phyloP scores from a whole-genome alignment of 1,140 invertebrate genomes.

The Bombus impatiens region DNA sequence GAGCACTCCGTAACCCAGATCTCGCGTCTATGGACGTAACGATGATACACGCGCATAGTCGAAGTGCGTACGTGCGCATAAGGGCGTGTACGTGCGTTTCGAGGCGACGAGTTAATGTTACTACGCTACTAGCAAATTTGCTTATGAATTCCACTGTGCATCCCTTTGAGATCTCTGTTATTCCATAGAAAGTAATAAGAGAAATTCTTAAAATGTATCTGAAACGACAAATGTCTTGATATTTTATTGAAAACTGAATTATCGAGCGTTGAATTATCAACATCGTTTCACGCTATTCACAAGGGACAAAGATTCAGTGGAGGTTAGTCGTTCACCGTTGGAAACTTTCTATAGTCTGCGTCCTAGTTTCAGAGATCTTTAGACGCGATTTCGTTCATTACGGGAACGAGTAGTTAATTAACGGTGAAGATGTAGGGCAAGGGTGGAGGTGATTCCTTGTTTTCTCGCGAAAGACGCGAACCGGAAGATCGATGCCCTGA shows the following conservation, averaged over 20 bases:
- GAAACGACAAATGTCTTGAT: neutral
- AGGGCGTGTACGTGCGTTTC: constrained; percentile 7
- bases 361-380: constrained; percentile 13
- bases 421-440: neutral
- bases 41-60: neutral
- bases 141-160: neutral
- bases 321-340: constrained; percentile 8
- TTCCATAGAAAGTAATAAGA: neutral
- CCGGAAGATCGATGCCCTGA: constrained; percentile 18
- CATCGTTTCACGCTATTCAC: constrained; percentile 3
- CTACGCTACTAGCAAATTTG: constrained; percentile 11
- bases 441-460: neutral
- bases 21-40: neutral
- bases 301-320: neutral
- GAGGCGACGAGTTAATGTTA: constrained; percentile 41
- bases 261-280: neutral
- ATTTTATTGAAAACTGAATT: neutral
- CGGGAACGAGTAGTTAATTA: constrained; percentile 42
- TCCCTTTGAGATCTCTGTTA: neutral
- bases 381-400: constrained; percentile 32
- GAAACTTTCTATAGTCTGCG: constrained; percentile 30
- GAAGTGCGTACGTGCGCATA: constrained; percentile 5
- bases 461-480: constrained; percentile 29
- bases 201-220: neutral
- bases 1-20: constrained; percentile 61